Percentiles rank a stretch among this genome's conserved stretches.
Evolutionary conservation across 2,113 vertebrate species (phyloP).

Genomic region (Thamnophis sirtalis): DNA sequence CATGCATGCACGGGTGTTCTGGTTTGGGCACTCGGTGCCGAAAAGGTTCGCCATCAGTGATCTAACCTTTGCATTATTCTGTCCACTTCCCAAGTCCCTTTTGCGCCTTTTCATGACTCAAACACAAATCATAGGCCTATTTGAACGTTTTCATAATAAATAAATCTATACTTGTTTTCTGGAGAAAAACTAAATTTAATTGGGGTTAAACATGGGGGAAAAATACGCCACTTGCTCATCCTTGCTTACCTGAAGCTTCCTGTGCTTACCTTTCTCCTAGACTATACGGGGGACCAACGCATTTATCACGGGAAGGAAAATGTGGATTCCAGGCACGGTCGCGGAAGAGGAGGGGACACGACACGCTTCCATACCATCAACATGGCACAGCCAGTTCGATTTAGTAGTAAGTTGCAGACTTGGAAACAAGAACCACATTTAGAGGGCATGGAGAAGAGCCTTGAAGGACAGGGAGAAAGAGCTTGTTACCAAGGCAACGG

Average conservation of each 20-base stretch:
- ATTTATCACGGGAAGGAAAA: slow-evolving; percentile 81
- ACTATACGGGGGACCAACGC: slow-evolving; percentile 79
- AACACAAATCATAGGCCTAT: neutral
- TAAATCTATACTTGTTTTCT: neutral
- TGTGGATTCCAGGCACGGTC: slow-evolving; percentile 64
- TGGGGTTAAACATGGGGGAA: neutral
- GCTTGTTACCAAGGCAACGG: neutral
- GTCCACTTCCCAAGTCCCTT: neutral
- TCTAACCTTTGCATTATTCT: neutral
- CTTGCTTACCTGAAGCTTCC: neutral
- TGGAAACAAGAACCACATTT: slow-evolving; percentile 36
- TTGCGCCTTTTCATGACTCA: neutral
- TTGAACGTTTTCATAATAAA: neutral
- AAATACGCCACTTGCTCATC: neutral
- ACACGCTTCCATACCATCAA: slow-evolving; percentile 73
- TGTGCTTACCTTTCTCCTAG: slow-evolving; percentile 55
- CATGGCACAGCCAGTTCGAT: slow-evolving; percentile 89
- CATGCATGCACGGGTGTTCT: too few species aligned
- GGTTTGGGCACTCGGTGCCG: too few species aligned
- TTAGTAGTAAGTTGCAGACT: slow-evolving; percentile 90
- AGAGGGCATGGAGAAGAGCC: neutral
- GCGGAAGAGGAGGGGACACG: slow-evolving; percentile 66
- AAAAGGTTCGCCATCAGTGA: neutral
- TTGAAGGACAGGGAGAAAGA: neutral
- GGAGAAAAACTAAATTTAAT: neutral